Evolutionary conservation across 2,797 vertebrate species (phyloP).

Genomic region (Mycteria americana): DNA sequence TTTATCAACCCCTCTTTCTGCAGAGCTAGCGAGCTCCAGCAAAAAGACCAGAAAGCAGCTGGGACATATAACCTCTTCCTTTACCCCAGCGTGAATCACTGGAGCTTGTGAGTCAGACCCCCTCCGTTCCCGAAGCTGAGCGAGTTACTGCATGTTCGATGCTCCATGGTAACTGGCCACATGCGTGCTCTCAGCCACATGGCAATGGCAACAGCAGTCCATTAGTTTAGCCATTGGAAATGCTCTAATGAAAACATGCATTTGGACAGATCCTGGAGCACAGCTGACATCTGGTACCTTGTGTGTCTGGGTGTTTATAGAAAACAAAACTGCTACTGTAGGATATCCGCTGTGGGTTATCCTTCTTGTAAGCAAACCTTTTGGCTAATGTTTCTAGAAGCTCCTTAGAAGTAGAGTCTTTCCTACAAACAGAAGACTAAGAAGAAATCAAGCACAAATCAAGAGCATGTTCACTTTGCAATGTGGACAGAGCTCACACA

Average conservation of each 20-base stretch:
- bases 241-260: neutral
- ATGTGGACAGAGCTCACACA: neutral
- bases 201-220: neutral
- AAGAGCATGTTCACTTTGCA: neutral
- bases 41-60: neutral
- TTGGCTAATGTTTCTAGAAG: neutral
- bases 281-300: constrained; percentile 27
- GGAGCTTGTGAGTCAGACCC: constrained; percentile 49
- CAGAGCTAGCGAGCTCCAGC: neutral
- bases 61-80: constrained; percentile 6
- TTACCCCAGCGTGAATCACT: constrained; percentile 54
- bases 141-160: neutral
- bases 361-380: constrained; percentile 21
- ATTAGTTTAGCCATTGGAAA: neutral
- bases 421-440: neutral
- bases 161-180: neutral
- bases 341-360: neutral
- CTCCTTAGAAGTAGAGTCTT: neutral
- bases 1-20: neutral
- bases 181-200: neutral
- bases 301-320: constrained; percentile 3
- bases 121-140: neutral
- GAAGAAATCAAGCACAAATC: neutral
- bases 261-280: neutral
- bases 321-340: constrained; percentile 43